Conservation (phyloP, 2,888 invertebrate species). For the Trissoscelio sp. region DNA sequence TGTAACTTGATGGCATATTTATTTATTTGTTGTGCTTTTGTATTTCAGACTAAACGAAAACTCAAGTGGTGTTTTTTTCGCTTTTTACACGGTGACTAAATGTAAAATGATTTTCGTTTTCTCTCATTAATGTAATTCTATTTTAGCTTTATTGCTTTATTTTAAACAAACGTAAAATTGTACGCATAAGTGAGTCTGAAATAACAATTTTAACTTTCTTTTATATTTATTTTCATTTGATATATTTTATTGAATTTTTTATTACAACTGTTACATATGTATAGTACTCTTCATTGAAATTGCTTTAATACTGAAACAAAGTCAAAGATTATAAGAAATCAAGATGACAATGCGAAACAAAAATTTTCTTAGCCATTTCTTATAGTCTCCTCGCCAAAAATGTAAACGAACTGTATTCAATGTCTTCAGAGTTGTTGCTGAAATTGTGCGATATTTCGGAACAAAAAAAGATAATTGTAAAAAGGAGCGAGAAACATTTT, state of each 20-base stretch:
- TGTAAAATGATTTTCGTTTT: no score
- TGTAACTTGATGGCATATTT: constrained; percentile 15
- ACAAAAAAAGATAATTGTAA: constrained; percentile 27
- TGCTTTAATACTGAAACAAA: not conserved
- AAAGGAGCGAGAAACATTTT: not conserved
- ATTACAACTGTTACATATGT: not conserved
- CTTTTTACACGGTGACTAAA: no score
- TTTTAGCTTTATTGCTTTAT: not conserved
- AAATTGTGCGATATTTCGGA: constrained; percentile 19
- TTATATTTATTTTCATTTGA: constrained; percentile 15
- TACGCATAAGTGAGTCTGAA: constrained; percentile 9
- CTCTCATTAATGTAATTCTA: not conserved
- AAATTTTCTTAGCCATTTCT: constrained; percentile 8
- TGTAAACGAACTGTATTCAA: constrained; percentile 35
- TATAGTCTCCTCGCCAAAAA: constrained; percentile 45
- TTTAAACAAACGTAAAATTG: not conserved
- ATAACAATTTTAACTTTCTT: constrained; percentile 12
- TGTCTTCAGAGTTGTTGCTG: constrained; percentile 28
- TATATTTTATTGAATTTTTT: constrained; percentile 37
- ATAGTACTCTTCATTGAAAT: not conserved
- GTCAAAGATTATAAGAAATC: constrained; percentile 4
- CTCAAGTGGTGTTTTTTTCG: not conserved
- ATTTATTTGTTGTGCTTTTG: constrained; percentile 42
- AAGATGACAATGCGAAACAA: not conserved
- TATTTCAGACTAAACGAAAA: constrained; percentile 23